A percentile compares a stretch with the other conserved stretches of the same genome.
phyloP scores from a whole-genome alignment of 2,797 vertebrate species.

The Danio kyathit region DNA sequence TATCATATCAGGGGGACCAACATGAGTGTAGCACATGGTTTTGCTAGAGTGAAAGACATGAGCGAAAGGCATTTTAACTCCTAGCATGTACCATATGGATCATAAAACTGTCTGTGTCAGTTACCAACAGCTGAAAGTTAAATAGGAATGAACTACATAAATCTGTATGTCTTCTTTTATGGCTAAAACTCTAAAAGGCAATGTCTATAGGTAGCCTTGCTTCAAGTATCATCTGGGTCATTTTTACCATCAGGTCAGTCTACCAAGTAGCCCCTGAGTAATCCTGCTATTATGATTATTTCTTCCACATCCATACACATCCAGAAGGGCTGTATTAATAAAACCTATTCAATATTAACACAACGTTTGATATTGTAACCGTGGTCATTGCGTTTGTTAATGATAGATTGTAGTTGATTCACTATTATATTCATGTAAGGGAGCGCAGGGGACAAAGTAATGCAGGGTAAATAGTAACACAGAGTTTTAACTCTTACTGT shows the following conservation, averaged over 20 bases:
- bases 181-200: constrained; percentile 2
- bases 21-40: neutral
- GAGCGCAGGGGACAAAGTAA: too few relatives aligned
- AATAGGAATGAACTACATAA: constrained; percentile 14
- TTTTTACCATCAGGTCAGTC: neutral
- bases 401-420: too few relatives aligned
- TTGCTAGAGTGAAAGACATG: neutral
- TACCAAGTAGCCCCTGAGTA: neutral
- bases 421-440: too few relatives aligned
- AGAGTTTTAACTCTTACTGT: too few relatives aligned
- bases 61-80: neutral
- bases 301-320: neutral
- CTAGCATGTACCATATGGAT: neutral
- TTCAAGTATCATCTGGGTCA: neutral
- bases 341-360: neutral
- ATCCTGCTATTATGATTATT: neutral
- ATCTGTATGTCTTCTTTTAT: constrained; percentile 1
- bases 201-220: neutral
- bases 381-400: neutral
- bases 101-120: constrained; percentile 22
- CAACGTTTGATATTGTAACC: neutral
- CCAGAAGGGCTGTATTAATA: neutral
- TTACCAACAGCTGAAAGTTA: constrained; percentile 27
- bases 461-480: too few relatives aligned
- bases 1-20: neutral